Base-by-base conservation (phyloP, 2,113 vertebrate species). In the Xenus cinereus region DNA sequence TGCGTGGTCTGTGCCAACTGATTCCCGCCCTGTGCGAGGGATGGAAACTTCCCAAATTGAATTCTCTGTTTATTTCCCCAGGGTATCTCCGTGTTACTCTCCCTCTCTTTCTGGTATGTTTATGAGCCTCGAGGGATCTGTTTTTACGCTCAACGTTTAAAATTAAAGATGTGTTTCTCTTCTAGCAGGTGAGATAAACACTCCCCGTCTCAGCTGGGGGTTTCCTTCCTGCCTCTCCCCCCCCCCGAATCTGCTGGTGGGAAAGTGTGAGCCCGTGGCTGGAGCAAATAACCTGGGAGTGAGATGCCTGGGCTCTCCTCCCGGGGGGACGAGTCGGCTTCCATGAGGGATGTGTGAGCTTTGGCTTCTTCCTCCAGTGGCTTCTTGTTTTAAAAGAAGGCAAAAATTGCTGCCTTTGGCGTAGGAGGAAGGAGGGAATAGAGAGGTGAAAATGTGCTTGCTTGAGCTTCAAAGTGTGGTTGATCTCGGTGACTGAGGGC, bases 91-190 rank as follows among this genome's bases (percentile, higher is more conserved):
- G 1, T 57, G 64, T 87, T 83, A 75, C 82, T 92, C 67, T 93
- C 89, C 63, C 54, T 96, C 66, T 95, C 89, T 87, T 94, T 81
- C 82, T 96, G 78, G 76, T 96, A 74, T 75, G 63, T 96, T 96
- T 96, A 97, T 95, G 93, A 95, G 82, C 71, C 95, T 95, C 73
- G 2, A 84, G 94, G 87, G 90, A 90, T 90, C 83, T 95, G 72
- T 77, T 96, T 97, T 94, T 95, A 94, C 1, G 0, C 83, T 96
- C 71, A 87, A 75, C 4, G 1, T 96, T 95, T 96, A 95, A 95
- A 96, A 96, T 97, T 95, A 96, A 96, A 93, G 89, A 83, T 48
- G 78, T 92, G 88, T 94, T 96, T 95, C 85, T 90, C 68, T 90
- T 94, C 82, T 89, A 91, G 92, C 79, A 97, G 96, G 94, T 96